Evolutionary conservation across 1,140 invertebrate genomes (phyloP), one percentile per base, ranked within the genome.

Genomic region (Magallana angulata): DNA sequence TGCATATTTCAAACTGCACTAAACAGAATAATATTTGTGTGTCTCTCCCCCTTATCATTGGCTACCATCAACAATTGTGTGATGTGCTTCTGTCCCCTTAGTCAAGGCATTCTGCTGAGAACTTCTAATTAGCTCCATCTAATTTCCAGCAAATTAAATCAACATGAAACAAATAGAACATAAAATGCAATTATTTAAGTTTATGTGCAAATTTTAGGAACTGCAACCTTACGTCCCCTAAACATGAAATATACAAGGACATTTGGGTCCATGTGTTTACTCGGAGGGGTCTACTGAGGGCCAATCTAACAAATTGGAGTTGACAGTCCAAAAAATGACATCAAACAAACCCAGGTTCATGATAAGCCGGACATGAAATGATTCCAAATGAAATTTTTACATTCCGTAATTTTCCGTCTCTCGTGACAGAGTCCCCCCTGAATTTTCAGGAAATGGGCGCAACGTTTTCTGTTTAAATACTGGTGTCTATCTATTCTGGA

Each of bases 101-200:
- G 68, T 36, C 68, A 18, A 36, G 68, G 36, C 68, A 76, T 30
- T 30, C 68, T 76, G 68, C 68, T 76, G 68, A 76, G 68, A 76
- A 76, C 24, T 76, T 76, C 68, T 76, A 76, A 76, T 76, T 76
- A 76, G 68, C 68, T 30, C 68, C 68, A 76, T 76, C 68, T 76
- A 18, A 76, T 76, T 76, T 76, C 68, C 24, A 76, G 68, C 68
- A 76, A 76, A 76, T 76, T 76, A 76, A 76, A 76, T 76, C 68
- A 76, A 76, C 68, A 76, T 76, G 68, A 76, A 76, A 76, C 68
- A 76, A 76, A 76, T 76, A 36, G 68, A 76, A 76, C 68, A 76
- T 76, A 76, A 36, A 76, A 76, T 76, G 68, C 68, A 76, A 76
- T 76, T 76, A 76, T 76, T 76, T 76, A 76, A 76, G 68, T 76